Evolutionary conservation across 2,888 invertebrate species (phyloP).

Genomic region (Gnatocerus cornutus): DNA sequence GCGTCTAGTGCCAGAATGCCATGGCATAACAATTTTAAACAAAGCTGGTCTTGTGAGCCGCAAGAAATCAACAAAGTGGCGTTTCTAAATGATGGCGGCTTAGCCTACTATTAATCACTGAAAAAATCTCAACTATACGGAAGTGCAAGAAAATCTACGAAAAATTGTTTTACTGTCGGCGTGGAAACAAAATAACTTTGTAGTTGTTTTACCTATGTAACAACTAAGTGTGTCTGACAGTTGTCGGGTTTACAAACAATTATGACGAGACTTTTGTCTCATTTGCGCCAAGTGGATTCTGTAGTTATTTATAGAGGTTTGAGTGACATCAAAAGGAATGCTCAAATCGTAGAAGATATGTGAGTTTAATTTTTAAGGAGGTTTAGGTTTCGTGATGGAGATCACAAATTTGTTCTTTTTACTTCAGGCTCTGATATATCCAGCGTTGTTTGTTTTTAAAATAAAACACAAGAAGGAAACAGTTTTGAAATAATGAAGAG

Average conservation of each 20-base stretch:
- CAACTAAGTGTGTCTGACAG: constrained; percentile 8
- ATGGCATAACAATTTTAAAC: constrained; percentile 37
- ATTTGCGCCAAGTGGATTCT: neutral
- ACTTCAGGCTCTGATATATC: too few relatives aligned
- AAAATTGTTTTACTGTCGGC: neutral
- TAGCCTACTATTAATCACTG: constrained; percentile 24
- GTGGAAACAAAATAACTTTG: neutral
- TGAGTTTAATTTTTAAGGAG: neutral
- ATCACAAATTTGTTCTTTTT: too few relatives aligned
- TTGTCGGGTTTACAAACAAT: constrained; percentile 6
- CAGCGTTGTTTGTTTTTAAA: too few relatives aligned
- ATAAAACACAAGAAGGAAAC: too few relatives aligned
- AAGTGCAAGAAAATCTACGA: neutral
- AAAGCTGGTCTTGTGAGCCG: constrained; percentile 30
- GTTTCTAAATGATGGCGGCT: constrained; percentile 6
- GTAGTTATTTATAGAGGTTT: constrained; percentile 1
- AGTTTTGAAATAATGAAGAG: too few relatives aligned
- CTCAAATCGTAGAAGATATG: neutral
- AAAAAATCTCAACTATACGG: constrained; percentile 10
- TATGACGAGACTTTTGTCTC: constrained; percentile 3
- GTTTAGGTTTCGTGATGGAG: neutral
- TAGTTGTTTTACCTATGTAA: neutral
- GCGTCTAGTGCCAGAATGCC: constrained; percentile 23
- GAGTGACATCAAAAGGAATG: constrained; percentile 5
- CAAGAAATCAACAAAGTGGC: constrained; percentile 12